Evolutionary conservation across 1,140 invertebrate species (phyloP).

Genomic region (Bombus huntii): DNA sequence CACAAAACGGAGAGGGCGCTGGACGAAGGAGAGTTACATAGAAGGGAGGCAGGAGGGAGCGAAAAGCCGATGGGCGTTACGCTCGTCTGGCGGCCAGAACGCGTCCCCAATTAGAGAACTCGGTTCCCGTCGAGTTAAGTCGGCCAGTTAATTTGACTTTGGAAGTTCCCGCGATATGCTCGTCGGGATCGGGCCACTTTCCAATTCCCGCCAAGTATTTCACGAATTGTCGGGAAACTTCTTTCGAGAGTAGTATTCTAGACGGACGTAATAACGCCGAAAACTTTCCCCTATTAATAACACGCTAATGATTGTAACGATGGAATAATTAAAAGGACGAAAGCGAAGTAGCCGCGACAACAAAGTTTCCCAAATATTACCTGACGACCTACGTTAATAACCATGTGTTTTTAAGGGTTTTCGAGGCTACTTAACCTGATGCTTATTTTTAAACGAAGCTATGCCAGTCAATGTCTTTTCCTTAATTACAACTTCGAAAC

Average conservation of each 20-base stretch:
- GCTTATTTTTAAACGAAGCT: no score
- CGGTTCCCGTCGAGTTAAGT: conserved; percentile 10
- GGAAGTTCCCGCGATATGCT: conserved; percentile 2
- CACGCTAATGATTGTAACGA: not conserved
- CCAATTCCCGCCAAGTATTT: conserved; percentile 8
- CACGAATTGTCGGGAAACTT: conserved; percentile 6
- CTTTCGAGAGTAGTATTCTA: not conserved
- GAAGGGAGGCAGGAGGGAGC: no score
- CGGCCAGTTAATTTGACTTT: conserved; percentile 33
- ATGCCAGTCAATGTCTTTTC: no score
- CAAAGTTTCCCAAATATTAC: not conserved
- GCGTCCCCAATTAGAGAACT: conserved; percentile 27
- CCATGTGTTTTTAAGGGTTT: no score
- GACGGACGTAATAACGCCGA: not conserved
- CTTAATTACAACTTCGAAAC: no score
- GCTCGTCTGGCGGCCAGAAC: not conserved
- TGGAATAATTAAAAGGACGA: not conserved
- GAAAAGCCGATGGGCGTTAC: not conserved
- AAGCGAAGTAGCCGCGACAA: no score
- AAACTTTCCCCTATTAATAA: not conserved
- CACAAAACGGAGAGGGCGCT: not conserved
- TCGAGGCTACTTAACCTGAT: no score
- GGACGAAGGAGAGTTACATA: no score
- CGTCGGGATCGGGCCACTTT: not conserved
- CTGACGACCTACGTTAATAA: not conserved